Evolutionary conservation across 2,797 vertebrate genomes (phyloP).

Genomic region (Notolabrus celidotus): DNA sequence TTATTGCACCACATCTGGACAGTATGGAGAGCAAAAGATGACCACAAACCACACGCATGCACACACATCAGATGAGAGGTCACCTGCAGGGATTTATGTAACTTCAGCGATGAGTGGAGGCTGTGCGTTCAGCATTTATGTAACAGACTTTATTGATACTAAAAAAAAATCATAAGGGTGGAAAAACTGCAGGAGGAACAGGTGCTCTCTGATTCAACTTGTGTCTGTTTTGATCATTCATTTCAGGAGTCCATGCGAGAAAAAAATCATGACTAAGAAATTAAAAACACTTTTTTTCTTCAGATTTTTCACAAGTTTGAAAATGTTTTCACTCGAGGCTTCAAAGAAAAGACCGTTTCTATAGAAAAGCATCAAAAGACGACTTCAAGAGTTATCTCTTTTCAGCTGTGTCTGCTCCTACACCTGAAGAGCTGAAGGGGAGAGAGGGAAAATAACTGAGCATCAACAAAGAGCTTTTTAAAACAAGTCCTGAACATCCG

Average conservation of each 20-base stretch:
- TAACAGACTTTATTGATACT: constrained; percentile 50
- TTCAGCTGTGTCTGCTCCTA: constrained; percentile 14
- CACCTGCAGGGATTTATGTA: constrained; percentile 65
- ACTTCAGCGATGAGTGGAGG: constrained; percentile 43
- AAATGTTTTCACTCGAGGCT: not conserved
- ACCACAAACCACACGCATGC: constrained; percentile 48
- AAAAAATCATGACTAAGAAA: not conserved
- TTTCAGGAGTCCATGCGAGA: not conserved
- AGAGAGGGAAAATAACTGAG: constrained; percentile 11
- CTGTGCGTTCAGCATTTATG: constrained; percentile 49
- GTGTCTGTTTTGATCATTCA: not conserved
- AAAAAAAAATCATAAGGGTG: constrained; percentile 34
- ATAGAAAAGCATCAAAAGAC: not conserved
- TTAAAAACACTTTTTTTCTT: not conserved
- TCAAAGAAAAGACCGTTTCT: not conserved
- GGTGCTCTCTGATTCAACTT: not conserved
- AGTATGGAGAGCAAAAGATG: constrained; percentile 37
- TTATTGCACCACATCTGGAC: constrained; percentile 69
- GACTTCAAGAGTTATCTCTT: not conserved
- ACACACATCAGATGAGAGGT: constrained; percentile 40
- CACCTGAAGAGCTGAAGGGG: not conserved
- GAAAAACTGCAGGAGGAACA: constrained; percentile 22
- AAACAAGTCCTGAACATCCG: constrained; percentile 45
- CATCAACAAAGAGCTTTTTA: constrained; percentile 19
- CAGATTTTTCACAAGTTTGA: not conserved